Evolutionary conservation across 1,140 invertebrate species (phyloP), one percentile per base, ranked within the genome.

Genomic region (Bombus affinis): DNA sequence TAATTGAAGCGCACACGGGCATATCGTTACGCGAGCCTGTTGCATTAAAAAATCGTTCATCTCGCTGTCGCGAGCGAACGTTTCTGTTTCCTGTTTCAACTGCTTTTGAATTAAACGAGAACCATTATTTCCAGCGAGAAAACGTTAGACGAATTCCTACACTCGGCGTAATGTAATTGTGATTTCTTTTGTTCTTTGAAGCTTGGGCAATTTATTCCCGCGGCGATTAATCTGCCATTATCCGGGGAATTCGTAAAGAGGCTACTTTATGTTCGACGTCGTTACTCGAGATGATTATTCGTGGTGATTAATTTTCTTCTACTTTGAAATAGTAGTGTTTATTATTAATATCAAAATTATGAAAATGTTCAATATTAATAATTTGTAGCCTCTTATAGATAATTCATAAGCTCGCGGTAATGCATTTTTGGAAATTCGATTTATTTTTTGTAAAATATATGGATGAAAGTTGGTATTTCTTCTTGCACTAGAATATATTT

Each of bases 1-100:
- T 74, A 85, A 88, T 89, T 85, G 88, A 85, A 78, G 47, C 75
- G 25, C 32, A 39, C 71, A 18, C 12, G 28, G 12, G 28, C 44
- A 2, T 47, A 42, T 59, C 47, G 47, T 81, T 47, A 32, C 66
- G 35, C 53, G 35, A 62, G 28, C 10, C 18, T 37, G 15, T 25
- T 68, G 66, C 66, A 68, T 28, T 70, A 53, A 75, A 42, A 57
- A 12, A 47, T 25, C 71, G 81, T 74, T 59, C 74, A 32, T 44
- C 44, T 62, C n/a, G 65, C 22, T 78, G 35, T 59, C 74, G 83
- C n/a, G 59, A 42, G 57, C 22, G 4, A 32, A 28, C 53, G 28
- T 77, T 76, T 53, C 47, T 28, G 68, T 59, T 79, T 80, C 76
- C 75, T 70, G 74, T 83, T 83, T 18, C 62, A 62, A 12, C 18